phyloP scores from a whole-genome alignment of 1,140 invertebrate species.

The Calephelis virginiensis region DNA sequence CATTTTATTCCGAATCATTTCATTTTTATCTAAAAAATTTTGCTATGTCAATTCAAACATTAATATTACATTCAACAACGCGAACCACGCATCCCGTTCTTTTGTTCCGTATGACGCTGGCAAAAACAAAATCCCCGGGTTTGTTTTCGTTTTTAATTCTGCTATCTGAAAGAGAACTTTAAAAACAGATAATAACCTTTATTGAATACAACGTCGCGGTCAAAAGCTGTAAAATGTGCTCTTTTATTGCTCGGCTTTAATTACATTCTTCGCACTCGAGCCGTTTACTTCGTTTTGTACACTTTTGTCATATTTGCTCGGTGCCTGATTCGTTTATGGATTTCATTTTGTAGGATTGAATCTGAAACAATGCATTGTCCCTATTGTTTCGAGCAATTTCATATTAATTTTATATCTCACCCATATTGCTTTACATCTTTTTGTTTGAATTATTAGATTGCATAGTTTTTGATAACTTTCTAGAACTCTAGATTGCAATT shows the following conservation, averaged over 20 bases:
- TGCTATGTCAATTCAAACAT: slow-evolving; percentile 6
- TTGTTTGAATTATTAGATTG: too few species aligned
- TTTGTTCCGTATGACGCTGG: slow-evolving; percentile 43
- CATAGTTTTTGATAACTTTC: too few species aligned
- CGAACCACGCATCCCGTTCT: slow-evolving; percentile 16
- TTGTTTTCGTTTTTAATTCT: slow-evolving; percentile 60
- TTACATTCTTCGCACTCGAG: slow-evolving; percentile 60
- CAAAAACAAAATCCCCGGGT: slow-evolving; percentile 49
- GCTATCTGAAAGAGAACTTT: slow-evolving; percentile 53
- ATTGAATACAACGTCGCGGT: slow-evolving; percentile 46
- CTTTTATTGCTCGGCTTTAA: slow-evolving; percentile 62
- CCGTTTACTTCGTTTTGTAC: slow-evolving; percentile 38
- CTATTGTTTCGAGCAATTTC: background rate
- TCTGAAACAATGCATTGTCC: background rate
- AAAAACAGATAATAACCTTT: slow-evolving; percentile 64
- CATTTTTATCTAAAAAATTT: background rate
- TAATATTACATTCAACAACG: slow-evolving; percentile 15
- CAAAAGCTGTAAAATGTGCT: slow-evolving; percentile 56
- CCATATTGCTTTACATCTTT: too few species aligned
- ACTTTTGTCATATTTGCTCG: slow-evolving; percentile 20
- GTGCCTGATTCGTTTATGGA: slow-evolving; percentile 13
- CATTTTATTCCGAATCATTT: too few species aligned
- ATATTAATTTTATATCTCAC: background rate
- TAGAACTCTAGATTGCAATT: too few species aligned
- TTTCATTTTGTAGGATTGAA: slow-evolving; percentile 9